These are phyloP conservation scores for Andrena bucephala DNA, from an alignment of 2,888 invertebrate species.

Conservation along the genomic window DNA sequence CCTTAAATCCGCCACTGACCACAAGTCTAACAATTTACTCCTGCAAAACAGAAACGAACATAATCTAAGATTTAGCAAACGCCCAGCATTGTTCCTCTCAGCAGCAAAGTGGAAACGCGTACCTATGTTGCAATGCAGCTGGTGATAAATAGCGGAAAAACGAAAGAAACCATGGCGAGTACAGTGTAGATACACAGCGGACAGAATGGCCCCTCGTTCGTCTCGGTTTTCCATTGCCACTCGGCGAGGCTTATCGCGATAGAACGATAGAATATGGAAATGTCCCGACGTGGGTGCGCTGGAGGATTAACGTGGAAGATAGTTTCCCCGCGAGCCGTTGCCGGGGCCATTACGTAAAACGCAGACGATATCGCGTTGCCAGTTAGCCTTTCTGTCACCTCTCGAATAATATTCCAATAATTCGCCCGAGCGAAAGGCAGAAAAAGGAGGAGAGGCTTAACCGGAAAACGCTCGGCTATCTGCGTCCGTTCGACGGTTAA, in stretches of 20 bases:
- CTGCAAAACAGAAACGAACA: too few relatives aligned
- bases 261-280: constrained; percentile 60
- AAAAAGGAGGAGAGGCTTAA: background rate
- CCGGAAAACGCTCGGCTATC: constrained; percentile 17
- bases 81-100: too few relatives aligned
- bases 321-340: constrained; percentile 60
- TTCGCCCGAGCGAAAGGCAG: background rate
- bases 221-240: constrained; percentile 57
- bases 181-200: background rate
- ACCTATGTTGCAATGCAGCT: too few relatives aligned
- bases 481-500: constrained; percentile 19
- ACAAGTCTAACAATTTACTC: too few relatives aligned
- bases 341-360: constrained; percentile 42
- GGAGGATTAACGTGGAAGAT: constrained; percentile 74
- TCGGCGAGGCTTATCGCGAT: constrained; percentile 64
- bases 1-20: too few relatives aligned
- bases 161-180: constrained; percentile 9
- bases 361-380: constrained; percentile 52
- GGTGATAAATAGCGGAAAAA: constrained; percentile 4
- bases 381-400: constrained; percentile 40
- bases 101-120: too few relatives aligned
- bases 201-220: constrained; percentile 9
- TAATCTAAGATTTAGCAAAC: too few relatives aligned
- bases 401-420: constrained; percentile 15
- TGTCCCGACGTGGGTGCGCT: constrained; percentile 80